Base-by-base conservation (phyloP, 2,113 vertebrate genomes). In the Blennius ocellaris region DNA sequence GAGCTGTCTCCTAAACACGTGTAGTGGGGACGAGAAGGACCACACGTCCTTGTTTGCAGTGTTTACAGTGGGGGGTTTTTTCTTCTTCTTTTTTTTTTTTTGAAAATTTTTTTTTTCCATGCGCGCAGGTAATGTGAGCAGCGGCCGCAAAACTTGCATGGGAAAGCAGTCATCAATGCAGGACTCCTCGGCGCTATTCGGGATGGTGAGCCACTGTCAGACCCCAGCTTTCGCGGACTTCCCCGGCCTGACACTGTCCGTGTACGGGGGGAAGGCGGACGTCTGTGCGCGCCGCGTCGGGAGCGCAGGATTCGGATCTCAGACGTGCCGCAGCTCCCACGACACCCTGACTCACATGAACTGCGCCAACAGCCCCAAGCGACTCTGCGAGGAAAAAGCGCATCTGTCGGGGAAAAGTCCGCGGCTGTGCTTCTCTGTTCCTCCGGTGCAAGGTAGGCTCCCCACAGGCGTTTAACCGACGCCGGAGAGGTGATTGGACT, bases 191-290 rank as follows among this genome's bases (percentile, higher is more conserved):
- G 80, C 92, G 62, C 83, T 92, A 81, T 78, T 93, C 87, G 94
- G 92, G 87, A 94, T 88, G 93, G 87, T 93, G 69, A 94, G 92
- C 76, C 92, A 90, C 89, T 93, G 93, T 85, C 94, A 90, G 82
- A 88, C 79, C 82, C 90, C 89, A 6, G 44, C 88, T 14, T 90
- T 80, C 79, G 78, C 90, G 45, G 94, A 95, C 61, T 90, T 92
- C 75, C 47, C 90, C 63, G 88, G 90, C 43, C 57, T 88, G 84
- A 73, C 88, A 49, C 90, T 93, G 72, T 90, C 93, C 73, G 85
- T 90, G 87, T 93, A 86, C 87, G 88, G 90, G 75, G 75, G 78
- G 59, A 93, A 91, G 78, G 88, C 94, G 76, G 95, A 93, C 66
- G 87, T 95, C 75, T 94, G 94, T 47, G 86, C 92, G 53, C 94